Conservation (phyloP, 2,113 vertebrate genomes). For the Mesoclemmys tuberculata region DNA sequence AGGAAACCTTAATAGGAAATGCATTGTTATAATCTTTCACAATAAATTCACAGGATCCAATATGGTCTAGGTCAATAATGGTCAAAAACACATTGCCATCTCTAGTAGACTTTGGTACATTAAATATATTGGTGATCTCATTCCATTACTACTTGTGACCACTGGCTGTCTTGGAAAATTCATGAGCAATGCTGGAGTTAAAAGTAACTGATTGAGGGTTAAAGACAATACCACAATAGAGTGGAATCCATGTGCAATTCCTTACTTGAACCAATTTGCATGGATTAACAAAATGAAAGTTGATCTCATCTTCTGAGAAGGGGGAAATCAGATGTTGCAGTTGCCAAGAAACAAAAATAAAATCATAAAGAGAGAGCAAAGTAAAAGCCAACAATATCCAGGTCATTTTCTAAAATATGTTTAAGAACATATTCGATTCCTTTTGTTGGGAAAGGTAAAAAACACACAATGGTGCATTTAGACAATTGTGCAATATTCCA, state of each 20-base stretch:
- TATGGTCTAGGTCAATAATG: background rate
- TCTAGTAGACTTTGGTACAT: background rate
- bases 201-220: background rate
- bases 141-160: background rate
- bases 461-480: background rate
- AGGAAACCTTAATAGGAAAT: background rate
- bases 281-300: background rate
- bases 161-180: background rate
- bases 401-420: background rate
- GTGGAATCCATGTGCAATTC: background rate
- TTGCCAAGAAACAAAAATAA: background rate
- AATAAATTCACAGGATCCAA: background rate
- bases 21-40: background rate
- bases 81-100: background rate
- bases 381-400: background rate
- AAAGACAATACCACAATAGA: accelerated
- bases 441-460: background rate
- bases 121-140: background rate
- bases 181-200: background rate
- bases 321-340: background rate
- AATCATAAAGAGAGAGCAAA: background rate
- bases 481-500: background rate
- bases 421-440: background rate
- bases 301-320: background rate
- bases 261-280: background rate